A percentile compares a stretch with the other conserved stretches of the same genome.
phyloP scores from a whole-genome alignment of 2,797 vertebrate species.

The Rhinoraja longicauda region DNA sequence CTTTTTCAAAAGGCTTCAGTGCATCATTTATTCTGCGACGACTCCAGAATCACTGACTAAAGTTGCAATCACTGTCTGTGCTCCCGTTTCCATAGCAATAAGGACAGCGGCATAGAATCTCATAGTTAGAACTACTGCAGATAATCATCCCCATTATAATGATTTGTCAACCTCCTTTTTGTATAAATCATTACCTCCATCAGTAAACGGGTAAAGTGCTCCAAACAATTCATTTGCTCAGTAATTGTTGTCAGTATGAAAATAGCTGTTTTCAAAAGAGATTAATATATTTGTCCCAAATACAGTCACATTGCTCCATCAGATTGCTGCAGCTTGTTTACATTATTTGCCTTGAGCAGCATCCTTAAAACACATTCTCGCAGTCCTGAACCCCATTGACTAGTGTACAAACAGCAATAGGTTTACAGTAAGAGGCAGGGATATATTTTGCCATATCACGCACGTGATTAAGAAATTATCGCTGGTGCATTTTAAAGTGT shows the following conservation, averaged over 20 bases:
- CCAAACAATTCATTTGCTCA: constrained; percentile 26
- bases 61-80: constrained; percentile 5
- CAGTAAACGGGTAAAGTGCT: not conserved
- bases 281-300: constrained; percentile 2
- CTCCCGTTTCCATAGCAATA: not conserved
- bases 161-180: constrained; percentile 1
- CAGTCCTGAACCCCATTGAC: not conserved
- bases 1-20: not conserved
- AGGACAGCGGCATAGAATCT: not conserved
- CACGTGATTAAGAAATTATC: not conserved
- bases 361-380: not conserved
- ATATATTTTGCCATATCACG: not conserved
- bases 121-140: not conserved
- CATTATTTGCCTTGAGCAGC: not conserved
- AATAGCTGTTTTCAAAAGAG: not conserved
- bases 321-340: not conserved
- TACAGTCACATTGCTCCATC: not conserved
- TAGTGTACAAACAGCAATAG: not conserved
- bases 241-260: not conserved
- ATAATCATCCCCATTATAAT: not conserved
- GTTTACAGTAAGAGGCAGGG: not conserved
- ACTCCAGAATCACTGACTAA: not conserved
- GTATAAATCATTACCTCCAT: constrained; percentile 21
- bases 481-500: too few species aligned
- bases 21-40: not conserved